Evolutionary conservation across 2,888 invertebrate genomes (phyloP), one percentile per base, ranked within the genome.

Genomic region (Oscheius onirici): DNA sequence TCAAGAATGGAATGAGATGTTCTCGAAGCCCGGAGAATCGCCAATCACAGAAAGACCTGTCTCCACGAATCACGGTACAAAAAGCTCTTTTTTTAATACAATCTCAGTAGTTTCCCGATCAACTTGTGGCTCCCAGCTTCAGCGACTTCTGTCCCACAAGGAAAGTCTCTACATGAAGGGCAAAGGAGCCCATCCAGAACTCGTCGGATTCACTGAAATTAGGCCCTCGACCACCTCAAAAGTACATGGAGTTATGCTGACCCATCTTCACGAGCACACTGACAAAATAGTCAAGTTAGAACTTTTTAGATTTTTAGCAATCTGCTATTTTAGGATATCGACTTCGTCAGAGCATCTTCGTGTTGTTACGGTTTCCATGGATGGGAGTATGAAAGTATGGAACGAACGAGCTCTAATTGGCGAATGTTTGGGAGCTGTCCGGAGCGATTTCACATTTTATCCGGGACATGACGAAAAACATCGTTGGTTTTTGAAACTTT

Each of bases 201-300:
- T 44, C 26, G 20, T 26, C 20, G 46, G 34, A 26, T 63, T 28
- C 34, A 46, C 20, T 3, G 26, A 44, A 28, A 20, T 46, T 52
- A 10, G 24, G 13, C 22, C 54, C 10, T 40, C 26, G 10, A 28
- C 69, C 6, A 17, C 52, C 5, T 43, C 55, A 3, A 66, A 24
- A 15, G 55, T 66, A 11, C 34, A 17, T 26, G 79, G 79, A 22
- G 73, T 26, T 6, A 60, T 81, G 2, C 67, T 79, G 28, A 81
- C 76, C 8, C 82, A 84, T 77, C 73, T 85, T 11, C 85, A 86
- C 58, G 86, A 86, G 72, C 86, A 86, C 71, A 71, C 76, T 5
- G 72, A 68, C 5, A 61, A 66, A n/a, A 63, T 83, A 6, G 73
- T 74, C 11, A 78, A 82, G 81, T 82, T 22, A 34, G 77, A 34